Percentiles rank a stretch among this genome's conserved stretches.
Conservation (phyloP, 2,797 vertebrate genomes). For the Silurus lanzhouensis region DNA sequence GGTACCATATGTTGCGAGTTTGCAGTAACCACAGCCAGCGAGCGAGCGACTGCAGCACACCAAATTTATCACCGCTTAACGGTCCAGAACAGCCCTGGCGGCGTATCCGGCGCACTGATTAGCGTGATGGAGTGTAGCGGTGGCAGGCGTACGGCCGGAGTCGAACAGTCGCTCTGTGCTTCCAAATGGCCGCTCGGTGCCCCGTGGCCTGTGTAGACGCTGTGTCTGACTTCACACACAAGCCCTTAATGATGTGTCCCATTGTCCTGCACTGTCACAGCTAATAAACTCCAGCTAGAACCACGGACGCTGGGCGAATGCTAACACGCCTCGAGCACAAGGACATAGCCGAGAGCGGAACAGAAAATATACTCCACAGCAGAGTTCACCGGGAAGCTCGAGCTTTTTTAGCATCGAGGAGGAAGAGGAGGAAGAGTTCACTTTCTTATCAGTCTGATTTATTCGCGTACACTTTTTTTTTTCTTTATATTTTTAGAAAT, state of each 20-base stretch:
- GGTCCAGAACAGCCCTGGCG: slow-evolving; percentile 11
- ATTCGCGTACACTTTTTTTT: no score
- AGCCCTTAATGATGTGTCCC: slow-evolving; percentile 37
- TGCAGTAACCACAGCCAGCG: slow-evolving; percentile 3
- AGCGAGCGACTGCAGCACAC: slow-evolving; percentile 4
- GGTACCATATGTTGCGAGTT: not conserved
- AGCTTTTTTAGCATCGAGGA: not conserved
- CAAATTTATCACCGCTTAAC: slow-evolving; percentile 17
- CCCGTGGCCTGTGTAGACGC: slow-evolving; percentile 6
- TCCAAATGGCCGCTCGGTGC: slow-evolving; percentile 21
- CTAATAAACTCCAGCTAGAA: slow-evolving; percentile 42
- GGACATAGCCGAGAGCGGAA: not conserved
- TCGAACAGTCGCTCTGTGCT: not conserved
- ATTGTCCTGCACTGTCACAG: slow-evolving; percentile 22
- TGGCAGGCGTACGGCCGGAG: slow-evolving; percentile 11
- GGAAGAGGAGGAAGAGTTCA: no score
- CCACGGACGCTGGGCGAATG: not conserved
- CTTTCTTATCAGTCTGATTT: no score
- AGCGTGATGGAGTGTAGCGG: slow-evolving; percentile 25
- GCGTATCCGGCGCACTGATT: slow-evolving; percentile 32
- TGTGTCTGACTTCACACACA: slow-evolving; percentile 22
- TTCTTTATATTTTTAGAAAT: no score
- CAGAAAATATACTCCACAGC: not conserved
- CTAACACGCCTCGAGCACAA: not conserved
- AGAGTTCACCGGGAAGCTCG: not conserved